Evolutionary conservation across 2,888 invertebrate genomes (phyloP), one percentile per base, ranked within the genome.

Genomic region (Crematogaster levior): DNA sequence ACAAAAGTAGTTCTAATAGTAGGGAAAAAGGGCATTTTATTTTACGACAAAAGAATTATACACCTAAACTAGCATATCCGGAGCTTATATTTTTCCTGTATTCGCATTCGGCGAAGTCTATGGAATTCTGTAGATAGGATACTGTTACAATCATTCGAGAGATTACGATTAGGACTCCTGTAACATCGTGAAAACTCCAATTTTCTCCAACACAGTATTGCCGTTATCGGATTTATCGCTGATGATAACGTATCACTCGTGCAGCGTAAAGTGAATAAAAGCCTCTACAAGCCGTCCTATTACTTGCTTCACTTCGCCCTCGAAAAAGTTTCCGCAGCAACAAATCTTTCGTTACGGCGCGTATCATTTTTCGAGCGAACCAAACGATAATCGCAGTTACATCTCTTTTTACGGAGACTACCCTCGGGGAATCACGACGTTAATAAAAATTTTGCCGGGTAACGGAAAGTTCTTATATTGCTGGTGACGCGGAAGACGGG

Each of bases 381-480:
- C 77, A 30, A n/a, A 79, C 43, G 46, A 79, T 70, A 79, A 79
- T 79, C 77, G 77, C 77, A 46, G 70, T 70, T 79, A 79, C 77
- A 79, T 79, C 70, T 79, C 77, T 56, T 79, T 79, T 58, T 70
- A 68, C 70, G 70, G 70, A 46, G 56, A 46, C 77, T 46, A 21
- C 30, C 53, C 34, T 12, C 56, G 56, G 68, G 34, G 70, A 70
- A 70, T 79, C 77, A 56, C 77, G 56, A 58, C 70, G 77, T 79
- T 79, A 79, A 79, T 79, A 79, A 65, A 77, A 81, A 61, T 82
- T 82, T 68, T 48, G 66, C 60, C 58, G 37, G 79, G 15, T 68
- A 66, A 68, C 79, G 79, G 60, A 58, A 88, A 88, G 86, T 88
- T 86, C 60, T 84, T 66, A 66, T 79, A 75, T 48, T 46, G 68